Percentiles rank a stretch among this genome's conserved stretches.
phyloP scores from a whole-genome alignment of 2,797 vertebrate species.

The Melopsittacus undulatus region DNA sequence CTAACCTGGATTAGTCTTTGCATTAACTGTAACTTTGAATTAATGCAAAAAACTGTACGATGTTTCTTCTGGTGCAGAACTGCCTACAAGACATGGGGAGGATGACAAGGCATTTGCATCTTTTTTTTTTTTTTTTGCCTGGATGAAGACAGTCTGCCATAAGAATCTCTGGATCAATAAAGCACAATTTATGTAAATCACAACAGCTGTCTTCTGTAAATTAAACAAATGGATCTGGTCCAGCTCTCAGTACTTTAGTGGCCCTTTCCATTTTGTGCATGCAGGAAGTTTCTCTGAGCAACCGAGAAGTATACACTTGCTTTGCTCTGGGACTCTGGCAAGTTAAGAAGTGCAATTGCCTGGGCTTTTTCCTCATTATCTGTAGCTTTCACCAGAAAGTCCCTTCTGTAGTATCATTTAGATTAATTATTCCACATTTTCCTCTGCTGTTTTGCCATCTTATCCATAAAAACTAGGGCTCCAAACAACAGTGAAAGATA shows the following conservation, averaged over 20 bases:
- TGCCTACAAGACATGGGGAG: not conserved
- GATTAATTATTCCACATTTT: constrained; percentile 24
- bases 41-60: not conserved
- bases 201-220: constrained; percentile 57
- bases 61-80: not conserved
- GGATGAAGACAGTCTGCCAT: constrained; percentile 50
- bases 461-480: not conserved
- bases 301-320: not conserved
- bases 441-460: not conserved
- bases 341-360: constrained; percentile 6
- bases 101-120: constrained; percentile 31
- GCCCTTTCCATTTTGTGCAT: constrained; percentile 13
- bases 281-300: constrained; percentile 14
- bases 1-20: not conserved
- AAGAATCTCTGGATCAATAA: constrained; percentile 58
- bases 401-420: not conserved
- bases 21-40: not conserved
- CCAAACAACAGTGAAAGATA: not conserved
- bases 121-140: not conserved
- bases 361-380: not conserved
- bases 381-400: not conserved
- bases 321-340: not conserved
- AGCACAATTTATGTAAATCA: constrained; percentile 56
- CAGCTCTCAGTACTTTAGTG: constrained; percentile 1
- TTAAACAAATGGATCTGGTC: constrained; percentile 53